Base-by-base conservation (phyloP, 1,140 invertebrate species). In the Zelostemma sp. region DNA sequence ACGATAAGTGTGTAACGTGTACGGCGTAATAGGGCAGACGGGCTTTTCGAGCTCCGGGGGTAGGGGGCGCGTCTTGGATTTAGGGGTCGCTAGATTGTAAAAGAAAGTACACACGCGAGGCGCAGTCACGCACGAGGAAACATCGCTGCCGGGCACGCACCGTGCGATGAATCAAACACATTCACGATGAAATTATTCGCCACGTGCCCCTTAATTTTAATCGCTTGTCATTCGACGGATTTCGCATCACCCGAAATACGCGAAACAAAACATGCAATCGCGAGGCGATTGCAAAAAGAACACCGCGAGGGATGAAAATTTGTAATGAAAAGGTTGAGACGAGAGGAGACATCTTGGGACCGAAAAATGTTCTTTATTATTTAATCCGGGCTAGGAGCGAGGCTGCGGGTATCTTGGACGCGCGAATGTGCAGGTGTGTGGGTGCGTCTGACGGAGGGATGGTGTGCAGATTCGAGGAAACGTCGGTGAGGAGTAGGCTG, bases 401-500 rank as follows among this genome's bases (percentile, higher is more conserved):
- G 21, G 45, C 64, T 59, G 61, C 55, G 62, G 41, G 68, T 51
- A 57, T 68, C 69, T 72, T 68, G 59, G 53, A 67, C 49, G 38
- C 28, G 53, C 45, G 54, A 49, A 53, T 8, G 25, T 50, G 48
- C 6, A 17, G 43, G 43, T 47, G 51, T 59, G 16, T 49, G 35
- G 41, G 58, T 17, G 25, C 49, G 41, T 35, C 40, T 46, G 48
- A 25, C 47, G 17, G 43, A 35, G 38, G 21, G 46, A 38, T 47
- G 21, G 64, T 64, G 58, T 55, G 47, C 57, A 65, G 61, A 16
- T 68, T 63, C 53, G 47, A 53, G 66, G 70, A 73, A 65, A 73
- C 65, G 70, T 66, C 65, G 70, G 58, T 58, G 64, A 67, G 64
- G 72, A 74, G 72, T 72, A 75, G 75, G 75, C 74, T 80, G 80